phyloP scores from a whole-genome alignment of 2,797 vertebrate genomes.

The Anas bahamensis region DNA sequence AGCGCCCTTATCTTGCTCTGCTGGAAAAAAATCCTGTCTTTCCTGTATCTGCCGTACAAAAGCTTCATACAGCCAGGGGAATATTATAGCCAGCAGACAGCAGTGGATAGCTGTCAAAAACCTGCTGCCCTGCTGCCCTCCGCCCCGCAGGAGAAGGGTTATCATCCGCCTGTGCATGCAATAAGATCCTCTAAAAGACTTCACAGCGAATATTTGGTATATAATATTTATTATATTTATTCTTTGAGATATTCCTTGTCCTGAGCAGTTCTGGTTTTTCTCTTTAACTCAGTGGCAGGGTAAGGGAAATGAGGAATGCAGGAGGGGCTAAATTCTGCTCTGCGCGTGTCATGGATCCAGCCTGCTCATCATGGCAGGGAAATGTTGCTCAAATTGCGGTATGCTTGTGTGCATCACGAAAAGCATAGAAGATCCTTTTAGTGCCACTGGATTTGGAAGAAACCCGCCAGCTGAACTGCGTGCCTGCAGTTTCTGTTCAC shows the following conservation, averaged over 20 bases:
- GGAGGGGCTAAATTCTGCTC: neutral
- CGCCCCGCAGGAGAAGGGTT: constrained; percentile 12
- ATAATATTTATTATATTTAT: too few relatives aligned
- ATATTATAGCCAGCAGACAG: constrained; percentile 10
- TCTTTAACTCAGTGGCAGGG: neutral
- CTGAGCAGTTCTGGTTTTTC: neutral
- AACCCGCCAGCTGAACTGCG: neutral
- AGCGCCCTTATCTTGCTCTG: neutral
- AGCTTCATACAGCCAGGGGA: constrained; percentile 22
- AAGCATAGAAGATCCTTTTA: neutral
- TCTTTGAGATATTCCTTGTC: neutral
- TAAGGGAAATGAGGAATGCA: neutral
- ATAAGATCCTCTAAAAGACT: neutral
- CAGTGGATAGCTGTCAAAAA: constrained; percentile 36
- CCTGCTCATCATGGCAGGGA: neutral
- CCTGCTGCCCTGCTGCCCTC: constrained; percentile 4
- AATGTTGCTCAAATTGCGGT: neutral
- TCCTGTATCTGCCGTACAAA: neutral
- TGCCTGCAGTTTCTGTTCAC: constrained; percentile 3
- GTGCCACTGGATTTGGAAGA: neutral
- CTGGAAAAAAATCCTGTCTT: constrained; percentile 21
- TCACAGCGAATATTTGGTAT: neutral
- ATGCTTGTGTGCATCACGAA: neutral
- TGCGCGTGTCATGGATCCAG: neutral
- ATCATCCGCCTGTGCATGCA: neutral